A percentile compares a stretch with the other conserved stretches of the same genome.
Conservation (phyloP, 2,113 vertebrate species). For the Eublepharis macularius region DNA sequence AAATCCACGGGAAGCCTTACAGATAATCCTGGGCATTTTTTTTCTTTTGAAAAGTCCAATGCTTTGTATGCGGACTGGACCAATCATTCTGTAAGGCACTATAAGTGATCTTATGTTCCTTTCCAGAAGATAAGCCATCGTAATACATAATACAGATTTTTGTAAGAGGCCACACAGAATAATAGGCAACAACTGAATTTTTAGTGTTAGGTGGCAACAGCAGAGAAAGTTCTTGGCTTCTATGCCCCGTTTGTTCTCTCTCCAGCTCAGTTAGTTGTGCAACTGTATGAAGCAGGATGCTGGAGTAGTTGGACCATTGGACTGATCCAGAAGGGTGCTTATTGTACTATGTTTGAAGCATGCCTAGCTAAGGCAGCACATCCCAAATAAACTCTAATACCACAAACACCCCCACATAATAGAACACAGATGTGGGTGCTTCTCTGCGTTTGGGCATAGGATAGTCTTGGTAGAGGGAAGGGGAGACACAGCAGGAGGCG, state of each 20-base stretch:
- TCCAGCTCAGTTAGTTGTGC: too few relatives aligned
- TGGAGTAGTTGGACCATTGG: too few relatives aligned
- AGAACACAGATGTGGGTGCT: too few relatives aligned
- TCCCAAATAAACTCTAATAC: not conserved
- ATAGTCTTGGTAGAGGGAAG: not conserved
- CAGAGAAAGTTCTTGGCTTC: too few relatives aligned
- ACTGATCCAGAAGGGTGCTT: too few relatives aligned
- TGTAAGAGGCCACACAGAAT: not conserved
- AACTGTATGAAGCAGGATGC: too few relatives aligned
- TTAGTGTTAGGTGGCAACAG: not conserved
- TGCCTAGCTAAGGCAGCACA: not conserved
- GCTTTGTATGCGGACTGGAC: slow-evolving; percentile 10
- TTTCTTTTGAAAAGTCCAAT: slow-evolving; percentile 40
- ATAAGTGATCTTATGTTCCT: not conserved
- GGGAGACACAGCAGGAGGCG: not conserved
- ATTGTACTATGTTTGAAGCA: not conserved
- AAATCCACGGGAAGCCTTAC: slow-evolving; percentile 36
- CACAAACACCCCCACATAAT: not conserved
- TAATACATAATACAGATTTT: not conserved
- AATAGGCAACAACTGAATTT: too few relatives aligned
- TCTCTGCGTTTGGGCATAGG: not conserved
- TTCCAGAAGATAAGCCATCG: not conserved
- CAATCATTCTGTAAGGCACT: not conserved
- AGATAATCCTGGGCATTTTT: slow-evolving; percentile 52
- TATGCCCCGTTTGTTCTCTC: too few relatives aligned